Conservation (phyloP, 2,113 vertebrate species). For the Pyrgilauda ruficollis region DNA sequence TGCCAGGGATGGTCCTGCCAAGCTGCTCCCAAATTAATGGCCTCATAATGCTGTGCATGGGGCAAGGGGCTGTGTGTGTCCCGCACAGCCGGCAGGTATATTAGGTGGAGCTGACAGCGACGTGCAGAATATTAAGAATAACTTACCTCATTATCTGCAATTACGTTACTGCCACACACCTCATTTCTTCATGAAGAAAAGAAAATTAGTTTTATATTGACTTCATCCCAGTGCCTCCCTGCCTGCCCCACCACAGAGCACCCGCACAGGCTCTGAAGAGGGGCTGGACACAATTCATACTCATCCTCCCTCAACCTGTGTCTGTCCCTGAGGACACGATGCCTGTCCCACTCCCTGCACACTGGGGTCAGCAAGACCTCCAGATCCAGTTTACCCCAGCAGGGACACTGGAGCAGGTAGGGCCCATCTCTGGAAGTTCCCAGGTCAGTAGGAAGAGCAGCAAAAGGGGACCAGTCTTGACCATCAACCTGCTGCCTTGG, state of each 20-base stretch:
- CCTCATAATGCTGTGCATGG: not conserved
- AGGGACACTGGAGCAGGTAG: not conserved
- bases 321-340: not conserved
- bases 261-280: not conserved
- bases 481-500: not conserved
- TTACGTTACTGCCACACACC: constrained; percentile 82
- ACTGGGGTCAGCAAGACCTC: fast-evolving
- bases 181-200: constrained; percentile 81
- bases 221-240: constrained; percentile 75
- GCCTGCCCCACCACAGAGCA: constrained; percentile 14
- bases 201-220: constrained; percentile 87
- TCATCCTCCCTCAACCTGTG: not conserved
- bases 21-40: constrained; percentile 12
- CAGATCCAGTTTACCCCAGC: not conserved
- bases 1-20: not conserved
- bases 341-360: not conserved
- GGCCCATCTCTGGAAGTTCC: not conserved
- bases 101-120: constrained; percentile 66
- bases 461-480: not conserved
- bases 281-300: not conserved
- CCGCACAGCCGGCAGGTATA: constrained; percentile 28
- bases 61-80: not conserved
- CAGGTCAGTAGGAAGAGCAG: not conserved
- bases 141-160: constrained; percentile 86
- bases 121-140: constrained; percentile 81